These are phyloP conservation scores for Actinopyga echinites DNA, from an alignment of 53 echinoderm and acorn worm genomes.

Conservation along the genomic window DNA sequence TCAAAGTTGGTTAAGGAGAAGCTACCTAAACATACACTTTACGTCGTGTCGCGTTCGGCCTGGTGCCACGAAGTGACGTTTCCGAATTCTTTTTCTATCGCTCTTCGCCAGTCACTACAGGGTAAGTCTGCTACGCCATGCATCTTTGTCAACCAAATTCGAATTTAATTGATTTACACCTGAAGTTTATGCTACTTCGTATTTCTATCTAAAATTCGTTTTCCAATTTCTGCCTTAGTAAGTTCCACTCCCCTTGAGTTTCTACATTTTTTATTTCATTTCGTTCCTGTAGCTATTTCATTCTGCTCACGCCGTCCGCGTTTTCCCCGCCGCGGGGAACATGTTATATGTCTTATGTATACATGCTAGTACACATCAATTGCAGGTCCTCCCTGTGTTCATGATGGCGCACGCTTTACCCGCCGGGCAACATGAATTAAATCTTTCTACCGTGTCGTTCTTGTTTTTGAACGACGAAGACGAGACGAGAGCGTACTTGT, in stretches of 20 bases:
- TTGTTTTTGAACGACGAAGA: conserved; percentile 29
- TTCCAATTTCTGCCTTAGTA: conserved; percentile 2
- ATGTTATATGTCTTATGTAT: conserved; percentile 24
- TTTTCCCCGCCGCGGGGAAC: conserved; percentile 26
- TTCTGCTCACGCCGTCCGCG: conserved; percentile 5
- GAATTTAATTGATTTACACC: conserved; percentile 44
- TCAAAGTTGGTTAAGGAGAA: conserved; percentile 18
- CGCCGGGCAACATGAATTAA: conserved; percentile 45
- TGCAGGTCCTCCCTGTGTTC: conserved; percentile 16
- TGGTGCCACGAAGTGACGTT: no score
- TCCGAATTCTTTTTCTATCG: neutral
- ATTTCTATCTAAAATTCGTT: conserved; percentile 9
- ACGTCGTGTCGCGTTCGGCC: no score
- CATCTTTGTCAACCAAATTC: conserved; percentile 37
- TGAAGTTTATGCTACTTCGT: neutral
- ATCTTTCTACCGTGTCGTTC: conserved; percentile 27
- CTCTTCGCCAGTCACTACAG: neutral
- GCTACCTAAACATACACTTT: no score
- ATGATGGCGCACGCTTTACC: conserved; percentile 43
- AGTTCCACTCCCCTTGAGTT: conserved; percentile 26
- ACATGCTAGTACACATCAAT: conserved; percentile 28
- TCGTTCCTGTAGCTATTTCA: conserved; percentile 10
- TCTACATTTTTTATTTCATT: conserved; percentile 22
- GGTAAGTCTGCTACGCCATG: neutral
- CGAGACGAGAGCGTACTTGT: conserved; percentile 40